Conservation (phyloP, 2,888 invertebrate species). For the Digitonthophagus gazella region DNA sequence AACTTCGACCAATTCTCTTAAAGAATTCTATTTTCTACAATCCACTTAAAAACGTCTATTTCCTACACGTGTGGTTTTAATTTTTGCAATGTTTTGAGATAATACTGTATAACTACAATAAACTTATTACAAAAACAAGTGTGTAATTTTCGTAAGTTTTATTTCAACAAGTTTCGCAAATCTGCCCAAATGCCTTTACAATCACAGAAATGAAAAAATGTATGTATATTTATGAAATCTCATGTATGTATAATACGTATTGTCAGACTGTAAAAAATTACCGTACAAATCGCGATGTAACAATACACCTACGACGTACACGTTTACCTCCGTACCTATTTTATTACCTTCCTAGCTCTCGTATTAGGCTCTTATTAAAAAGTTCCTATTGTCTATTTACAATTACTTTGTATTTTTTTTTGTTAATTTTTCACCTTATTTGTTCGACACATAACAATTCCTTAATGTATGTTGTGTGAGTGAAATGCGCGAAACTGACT, state of each 20-base stretch:
- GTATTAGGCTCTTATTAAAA: conserved; percentile 1
- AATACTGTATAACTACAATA: no score
- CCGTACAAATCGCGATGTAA: conserved; percentile 20
- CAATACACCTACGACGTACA: conserved; percentile 6
- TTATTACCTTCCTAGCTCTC: background rate
- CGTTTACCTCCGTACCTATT: background rate
- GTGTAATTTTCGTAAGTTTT: conserved; percentile 21
- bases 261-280: conserved; percentile 45
- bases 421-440: background rate
- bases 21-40: no score
- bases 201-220: conserved; percentile 39
- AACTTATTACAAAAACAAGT: no score
- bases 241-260: conserved; percentile 36
- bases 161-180: conserved; percentile 35
- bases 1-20: no score
- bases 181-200: conserved; percentile 37
- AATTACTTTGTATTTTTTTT: conserved; percentile 5
- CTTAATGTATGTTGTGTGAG: background rate
- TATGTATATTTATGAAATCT: background rate
- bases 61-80: no score
- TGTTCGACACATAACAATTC: background rate
- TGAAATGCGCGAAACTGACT: background rate
- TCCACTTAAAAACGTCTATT: no score
- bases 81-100: no score
- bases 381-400: background rate